Conservation (phyloP, 2,113 vertebrate genomes). For the Cygnus atratus region DNA sequence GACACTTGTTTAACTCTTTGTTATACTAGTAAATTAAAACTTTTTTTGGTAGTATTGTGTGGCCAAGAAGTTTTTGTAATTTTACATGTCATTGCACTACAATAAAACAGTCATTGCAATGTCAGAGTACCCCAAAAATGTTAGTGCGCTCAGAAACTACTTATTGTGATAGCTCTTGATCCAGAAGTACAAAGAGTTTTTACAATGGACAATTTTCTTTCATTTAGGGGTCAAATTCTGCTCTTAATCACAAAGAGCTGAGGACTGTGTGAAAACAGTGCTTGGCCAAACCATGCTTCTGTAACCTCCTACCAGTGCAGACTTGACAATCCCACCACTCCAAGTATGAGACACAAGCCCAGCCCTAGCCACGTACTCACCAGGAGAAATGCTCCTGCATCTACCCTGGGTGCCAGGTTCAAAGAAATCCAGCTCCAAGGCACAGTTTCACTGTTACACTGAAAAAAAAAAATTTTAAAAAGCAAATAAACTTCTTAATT, state of each 20-base stretch:
- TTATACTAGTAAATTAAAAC: not conserved
- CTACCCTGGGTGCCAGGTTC: not conserved
- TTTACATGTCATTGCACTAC: not conserved
- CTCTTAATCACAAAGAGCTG: not conserved
- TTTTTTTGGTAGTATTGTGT: not conserved
- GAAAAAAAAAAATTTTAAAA: not conserved
- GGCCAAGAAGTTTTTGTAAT: not conserved
- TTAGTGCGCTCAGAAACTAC: not conserved
- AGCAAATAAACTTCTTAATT: not conserved
- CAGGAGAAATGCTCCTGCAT: not conserved
- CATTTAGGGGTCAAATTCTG: not conserved
- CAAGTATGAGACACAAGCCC: not conserved
- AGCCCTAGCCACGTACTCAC: not conserved
- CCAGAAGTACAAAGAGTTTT: not conserved
- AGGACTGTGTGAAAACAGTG: not conserved
- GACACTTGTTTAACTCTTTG: not conserved
- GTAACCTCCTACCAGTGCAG: not conserved
- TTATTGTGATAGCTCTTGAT: not conserved
- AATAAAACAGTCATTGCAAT: not conserved
- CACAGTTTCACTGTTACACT: not conserved
- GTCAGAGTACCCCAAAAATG: not conserved
- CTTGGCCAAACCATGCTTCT: not conserved
- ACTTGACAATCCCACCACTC: not conserved
- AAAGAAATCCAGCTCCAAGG: not conserved
- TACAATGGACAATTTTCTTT: not conserved